Evolutionary conservation across 1,140 invertebrate species (phyloP).

Genomic region (Magallana ariakensis): DNA sequence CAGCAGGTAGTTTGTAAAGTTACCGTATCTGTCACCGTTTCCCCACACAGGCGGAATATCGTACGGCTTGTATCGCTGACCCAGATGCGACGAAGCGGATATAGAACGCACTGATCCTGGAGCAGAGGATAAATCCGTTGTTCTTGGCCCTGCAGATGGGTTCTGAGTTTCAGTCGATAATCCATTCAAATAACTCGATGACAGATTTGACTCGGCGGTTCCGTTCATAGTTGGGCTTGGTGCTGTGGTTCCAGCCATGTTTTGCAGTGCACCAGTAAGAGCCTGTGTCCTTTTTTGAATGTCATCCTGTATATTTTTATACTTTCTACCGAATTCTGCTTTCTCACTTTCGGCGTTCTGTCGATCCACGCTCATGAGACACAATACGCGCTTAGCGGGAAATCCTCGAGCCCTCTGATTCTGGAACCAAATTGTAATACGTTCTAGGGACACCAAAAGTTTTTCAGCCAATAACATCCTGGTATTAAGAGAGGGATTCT

Average conservation of each 20-base stretch:
- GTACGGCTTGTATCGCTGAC: constrained; percentile 3
- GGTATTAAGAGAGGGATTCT: constrained; percentile 48
- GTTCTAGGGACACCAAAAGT: constrained; percentile 51
- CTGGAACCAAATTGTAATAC: constrained; percentile 59
- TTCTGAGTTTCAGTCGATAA: not conserved
- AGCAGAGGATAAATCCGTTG: not conserved
- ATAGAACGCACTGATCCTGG: not conserved
- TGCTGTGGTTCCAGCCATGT: not conserved
- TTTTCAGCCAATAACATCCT: constrained; percentile 55
- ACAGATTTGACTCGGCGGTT: not conserved
- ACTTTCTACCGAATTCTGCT: not conserved
- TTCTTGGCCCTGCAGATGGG: not conserved
- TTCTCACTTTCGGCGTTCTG: constrained; percentile 21
- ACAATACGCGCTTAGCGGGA: constrained; percentile 51
- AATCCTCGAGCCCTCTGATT: constrained; percentile 57
- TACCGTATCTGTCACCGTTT: not conserved
- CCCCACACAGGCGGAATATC: not conserved
- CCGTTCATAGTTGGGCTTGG: not conserved
- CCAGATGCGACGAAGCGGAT: not conserved
- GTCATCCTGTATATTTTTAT: constrained; percentile 9
- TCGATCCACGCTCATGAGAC: constrained; percentile 16
- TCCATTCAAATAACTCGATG: not conserved
- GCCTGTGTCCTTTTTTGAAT: constrained; percentile 10
- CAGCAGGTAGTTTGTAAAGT: constrained; percentile 12
- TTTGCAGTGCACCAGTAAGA: constrained; percentile 11